A percentile compares a stretch with the other conserved stretches of the same genome.
phyloP scores from a whole-genome alignment of 2,797 vertebrate species.

The Ceyx erithaca region DNA sequence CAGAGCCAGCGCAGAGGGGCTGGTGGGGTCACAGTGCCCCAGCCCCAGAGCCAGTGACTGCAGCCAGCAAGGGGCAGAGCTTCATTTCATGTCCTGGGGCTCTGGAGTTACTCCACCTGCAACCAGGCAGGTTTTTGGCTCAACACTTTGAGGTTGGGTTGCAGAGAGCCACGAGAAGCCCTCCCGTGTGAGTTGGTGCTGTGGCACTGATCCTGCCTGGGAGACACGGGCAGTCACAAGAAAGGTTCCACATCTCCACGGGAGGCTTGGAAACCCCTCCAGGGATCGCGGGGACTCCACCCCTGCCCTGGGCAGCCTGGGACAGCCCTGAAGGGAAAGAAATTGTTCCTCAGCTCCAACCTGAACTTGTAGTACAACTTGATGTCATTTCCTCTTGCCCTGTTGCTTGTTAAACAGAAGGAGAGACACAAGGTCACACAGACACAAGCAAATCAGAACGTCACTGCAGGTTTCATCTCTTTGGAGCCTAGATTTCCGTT shows the following conservation, averaged over 20 bases:
- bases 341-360: no score
- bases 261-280: no score
- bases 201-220: rapidly evolving
- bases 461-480: rapidly evolving
- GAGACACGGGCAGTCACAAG: rapidly evolving
- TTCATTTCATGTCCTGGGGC: neutral
- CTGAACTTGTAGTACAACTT: no score
- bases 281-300: no score
- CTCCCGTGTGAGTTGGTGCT: rapidly evolving
- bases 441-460: rapidly evolving
- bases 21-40: neutral
- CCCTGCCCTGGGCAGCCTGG: no score
- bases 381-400: no score
- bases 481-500: rapidly evolving
- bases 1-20: neutral
- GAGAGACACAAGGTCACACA: no score
- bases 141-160: rapidly evolving
- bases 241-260: rapidly evolving
- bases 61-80: rapidly evolving
- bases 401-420: no score
- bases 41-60: rapidly evolving
- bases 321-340: no score
- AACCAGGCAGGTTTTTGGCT: neutral
- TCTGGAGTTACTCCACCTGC: rapidly evolving
- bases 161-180: neutral